Base-by-base conservation (phyloP, 2,113 vertebrate species). In the Ameiurus melas region DNA sequence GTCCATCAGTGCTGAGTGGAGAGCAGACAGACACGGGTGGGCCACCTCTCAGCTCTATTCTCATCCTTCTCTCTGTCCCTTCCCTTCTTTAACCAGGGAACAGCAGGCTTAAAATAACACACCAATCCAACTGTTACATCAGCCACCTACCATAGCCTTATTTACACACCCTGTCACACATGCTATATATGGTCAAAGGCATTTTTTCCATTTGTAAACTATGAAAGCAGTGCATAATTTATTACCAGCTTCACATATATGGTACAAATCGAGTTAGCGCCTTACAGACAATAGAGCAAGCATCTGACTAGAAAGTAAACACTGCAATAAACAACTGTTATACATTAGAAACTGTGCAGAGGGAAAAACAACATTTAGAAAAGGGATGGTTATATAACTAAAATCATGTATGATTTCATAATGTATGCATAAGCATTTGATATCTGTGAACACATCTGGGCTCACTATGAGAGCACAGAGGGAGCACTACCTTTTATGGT, bases 91-190 rank as follows among this genome's bases (percentile, higher is more conserved):
- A 87, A 82, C 84, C 51, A 80, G 83, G 55, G 77, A 78, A 83
- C 84, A 86, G 39, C 82, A 86, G 70, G 79, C 60, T 90, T 86
- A 89, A 89, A 85, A 85, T 73, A 89, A 83, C 70, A 51, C 9
- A 33, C 36, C 33, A 62, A 20, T 84, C 84, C 86, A 57, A 79
- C 53, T 36, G 83, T 83, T 89, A 84, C 79, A 89, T 83, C 86
- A 86, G 53, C 70, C 25, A 22, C 27, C 53, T 20, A 78, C 68
- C 79, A 84, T 70, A 64, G 58, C 19, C 77, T 77, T 86, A 51
- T 71, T 83, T 47, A 85, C 53, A 55, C 68, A 58, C 16, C 43
- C 71, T 84, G 4, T 79, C 13, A 64, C 43, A 77, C 66, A 71
- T 25, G 77, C 86, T 60, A 53, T 78, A 79, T 84, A 89, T 84